Conservation (phyloP, 2,888 invertebrate genomes). For the Muschampia plurimacula region DNA sequence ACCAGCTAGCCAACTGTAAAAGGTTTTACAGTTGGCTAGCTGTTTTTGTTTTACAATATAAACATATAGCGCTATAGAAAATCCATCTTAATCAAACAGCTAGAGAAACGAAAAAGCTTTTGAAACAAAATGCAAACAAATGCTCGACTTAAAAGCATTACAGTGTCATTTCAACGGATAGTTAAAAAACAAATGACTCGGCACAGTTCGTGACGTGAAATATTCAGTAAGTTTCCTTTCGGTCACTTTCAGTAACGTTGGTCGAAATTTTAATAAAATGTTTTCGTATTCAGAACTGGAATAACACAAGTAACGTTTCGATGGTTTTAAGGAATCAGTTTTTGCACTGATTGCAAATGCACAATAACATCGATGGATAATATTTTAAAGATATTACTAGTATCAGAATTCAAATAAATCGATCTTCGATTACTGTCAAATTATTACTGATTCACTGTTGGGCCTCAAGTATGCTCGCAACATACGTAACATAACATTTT, state of each 20-base stretch:
- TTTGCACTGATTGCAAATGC: not conserved
- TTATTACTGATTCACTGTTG: no score
- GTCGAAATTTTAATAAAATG: not conserved
- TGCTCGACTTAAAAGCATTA: slow-evolving; percentile 35
- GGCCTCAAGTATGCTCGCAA: no score
- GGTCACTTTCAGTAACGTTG: slow-evolving; percentile 3
- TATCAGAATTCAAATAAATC: no score
- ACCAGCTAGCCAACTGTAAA: not conserved
- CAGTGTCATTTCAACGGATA: slow-evolving; percentile 20
- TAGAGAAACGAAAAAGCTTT: slow-evolving; percentile 13
- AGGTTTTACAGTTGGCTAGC: not conserved
- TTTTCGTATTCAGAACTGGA: not conserved
- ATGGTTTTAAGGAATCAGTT: not conserved
- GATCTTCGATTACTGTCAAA: no score
- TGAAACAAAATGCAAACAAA: slow-evolving; percentile 32
- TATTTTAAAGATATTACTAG: no score
- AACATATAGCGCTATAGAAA: not conserved
- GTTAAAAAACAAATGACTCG: slow-evolving; percentile 21
- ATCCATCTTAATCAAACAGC: slow-evolving; percentile 14
- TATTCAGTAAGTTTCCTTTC: not conserved
- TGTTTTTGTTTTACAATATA: not conserved
- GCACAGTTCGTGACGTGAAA: slow-evolving; percentile 27
- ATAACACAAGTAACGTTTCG: not conserved
- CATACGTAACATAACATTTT: no score
- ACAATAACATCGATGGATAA: not conserved